Evolutionary conservation across 2,888 invertebrate species (phyloP), one percentile per base, ranked within the genome.

Genomic region (Campoplex nolae): DNA sequence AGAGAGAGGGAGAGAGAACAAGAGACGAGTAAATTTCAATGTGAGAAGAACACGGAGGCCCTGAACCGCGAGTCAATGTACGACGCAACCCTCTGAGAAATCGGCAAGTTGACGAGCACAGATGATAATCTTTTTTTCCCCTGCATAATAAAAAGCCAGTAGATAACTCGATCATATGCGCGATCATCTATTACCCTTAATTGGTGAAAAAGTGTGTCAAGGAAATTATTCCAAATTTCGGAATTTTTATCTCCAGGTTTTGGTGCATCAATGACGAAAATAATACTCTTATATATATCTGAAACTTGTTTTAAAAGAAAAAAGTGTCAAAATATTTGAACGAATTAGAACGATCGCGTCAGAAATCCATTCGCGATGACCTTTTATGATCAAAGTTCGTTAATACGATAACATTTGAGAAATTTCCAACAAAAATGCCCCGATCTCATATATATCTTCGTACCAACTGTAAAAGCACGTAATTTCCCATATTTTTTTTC

Each of bases 1-100:
- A 65, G 51, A 7, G 28, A 78, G 28, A 74, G 35, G 38, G 62
- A 32, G 45, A 45, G 8, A 11, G 45, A 9, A 28, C 71, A 16
- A 79, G 28, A 54, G 65, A 35, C 67, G 74, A 35, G 78, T 38
- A 54, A 54, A 54, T 83, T 85, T 80, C 79, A 75, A 77, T 74
- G 74, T 23, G 38, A 68, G 42, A 83, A 48, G 75, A 51, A 62
- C 56, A 38, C 51, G 42, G 56, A 58, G 78, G 88, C 90, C 89
- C 88, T 89, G 90, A 90, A 90, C 89, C 86, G 86, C 79, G 88
- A 89, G 89, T 89, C 89, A 89, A 90, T 85, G 90, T 84, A 88
- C 90, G 81, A 45, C 75, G 65, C 45, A 75, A 48, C 54, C 78
- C 62, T 68, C 76, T 51, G 65, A 86, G 82, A 82, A 75, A 67